Conservation (phyloP, 2,113 vertebrate species). For the Dromaius novaehollandiae region DNA sequence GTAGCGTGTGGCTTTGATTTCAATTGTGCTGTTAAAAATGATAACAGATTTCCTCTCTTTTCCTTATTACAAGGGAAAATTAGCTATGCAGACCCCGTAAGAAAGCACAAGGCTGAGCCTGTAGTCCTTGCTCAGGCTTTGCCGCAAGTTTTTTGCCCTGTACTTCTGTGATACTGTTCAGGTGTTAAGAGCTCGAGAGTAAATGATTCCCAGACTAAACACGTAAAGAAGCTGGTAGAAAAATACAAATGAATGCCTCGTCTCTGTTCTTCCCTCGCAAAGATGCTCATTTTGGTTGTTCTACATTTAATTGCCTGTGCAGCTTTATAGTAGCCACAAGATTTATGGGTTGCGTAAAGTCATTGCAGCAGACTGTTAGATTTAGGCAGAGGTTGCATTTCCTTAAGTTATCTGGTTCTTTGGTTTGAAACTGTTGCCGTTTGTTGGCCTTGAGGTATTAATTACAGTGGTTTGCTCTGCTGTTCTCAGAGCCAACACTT, state of each 20-base stretch:
- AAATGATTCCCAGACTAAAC: neutral
- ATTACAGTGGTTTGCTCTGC: neutral
- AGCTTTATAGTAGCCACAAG: neutral
- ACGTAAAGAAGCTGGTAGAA: neutral
- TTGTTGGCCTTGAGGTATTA: neutral
- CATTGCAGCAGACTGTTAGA: neutral
- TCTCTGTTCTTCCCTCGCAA: neutral
- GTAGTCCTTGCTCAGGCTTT: neutral
- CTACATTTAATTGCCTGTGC: neutral
- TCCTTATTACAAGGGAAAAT: neutral
- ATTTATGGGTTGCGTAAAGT: neutral
- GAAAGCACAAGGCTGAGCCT: neutral
- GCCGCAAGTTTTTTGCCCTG: neutral
- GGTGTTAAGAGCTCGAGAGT: neutral
- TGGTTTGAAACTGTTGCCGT: neutral
- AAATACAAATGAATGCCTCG: neutral
- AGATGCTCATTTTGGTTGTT: neutral
- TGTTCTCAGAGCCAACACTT: neutral
- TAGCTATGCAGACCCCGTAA: neutral
- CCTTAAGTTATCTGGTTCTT: neutral
- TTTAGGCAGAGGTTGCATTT: neutral
- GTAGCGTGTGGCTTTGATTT: conserved; percentile 8
- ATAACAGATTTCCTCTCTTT: neutral
- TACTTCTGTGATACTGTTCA: neutral
- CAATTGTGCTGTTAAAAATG: neutral